Conservation (phyloP, 2,888 invertebrate genomes). For the Allygus modestus region DNA sequence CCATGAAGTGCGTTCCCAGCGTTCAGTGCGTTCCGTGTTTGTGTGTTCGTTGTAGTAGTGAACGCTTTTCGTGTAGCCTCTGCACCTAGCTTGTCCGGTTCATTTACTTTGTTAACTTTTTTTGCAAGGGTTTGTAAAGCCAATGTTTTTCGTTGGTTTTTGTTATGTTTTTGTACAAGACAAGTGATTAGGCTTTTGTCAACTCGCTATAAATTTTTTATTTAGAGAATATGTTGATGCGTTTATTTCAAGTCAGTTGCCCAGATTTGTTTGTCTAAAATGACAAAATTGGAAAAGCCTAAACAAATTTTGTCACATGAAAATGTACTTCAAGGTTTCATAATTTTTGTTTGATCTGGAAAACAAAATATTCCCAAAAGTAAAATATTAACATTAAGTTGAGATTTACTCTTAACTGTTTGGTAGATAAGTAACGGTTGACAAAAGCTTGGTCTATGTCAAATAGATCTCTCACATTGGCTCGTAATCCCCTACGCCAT, state of each 20-base stretch:
- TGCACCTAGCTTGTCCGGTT: slow-evolving; percentile 46
- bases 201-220: background rate
- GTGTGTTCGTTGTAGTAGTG: slow-evolving; percentile 51
- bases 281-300: too few species aligned
- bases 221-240: too few species aligned
- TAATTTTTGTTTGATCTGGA: too few species aligned
- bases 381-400: too few species aligned
- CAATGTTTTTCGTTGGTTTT: slow-evolving; percentile 50
- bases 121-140: slow-evolving; percentile 53
- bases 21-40: slow-evolving; percentile 29
- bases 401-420: too few species aligned
- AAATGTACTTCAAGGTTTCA: too few species aligned
- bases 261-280: too few species aligned
- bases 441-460: slow-evolving; percentile 51
- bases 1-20: slow-evolving; percentile 41
- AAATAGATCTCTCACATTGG: slow-evolving; percentile 57
- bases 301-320: too few species aligned
- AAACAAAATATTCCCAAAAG: too few species aligned
- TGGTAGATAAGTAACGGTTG: background rate
- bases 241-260: too few species aligned
- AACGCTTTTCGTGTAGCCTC: slow-evolving; percentile 48
- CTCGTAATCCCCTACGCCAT: slow-evolving; percentile 55
- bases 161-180: slow-evolving; percentile 46
- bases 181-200: slow-evolving; percentile 43
- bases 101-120: slow-evolving; percentile 43